Percentiles rank a stretch among this genome's conserved stretches.
Evolutionary conservation across 2,888 invertebrate genomes (phyloP).

Genomic region (Eupithecia subumbrata): DNA sequence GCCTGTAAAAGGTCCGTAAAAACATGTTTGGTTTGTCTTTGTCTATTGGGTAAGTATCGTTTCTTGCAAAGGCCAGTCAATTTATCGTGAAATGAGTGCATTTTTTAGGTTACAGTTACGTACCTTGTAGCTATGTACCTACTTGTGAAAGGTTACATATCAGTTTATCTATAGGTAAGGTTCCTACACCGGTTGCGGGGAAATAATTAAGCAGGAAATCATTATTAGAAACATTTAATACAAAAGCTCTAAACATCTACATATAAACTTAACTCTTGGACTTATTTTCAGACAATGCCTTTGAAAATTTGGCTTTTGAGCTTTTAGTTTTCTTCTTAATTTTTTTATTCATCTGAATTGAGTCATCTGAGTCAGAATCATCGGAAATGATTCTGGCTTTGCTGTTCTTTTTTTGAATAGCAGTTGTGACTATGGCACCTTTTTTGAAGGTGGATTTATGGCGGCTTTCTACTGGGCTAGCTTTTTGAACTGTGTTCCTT

Average conservation of each 20-base stretch:
- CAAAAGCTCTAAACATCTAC: slow-evolving; percentile 27
- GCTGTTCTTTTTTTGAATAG: slow-evolving; percentile 74
- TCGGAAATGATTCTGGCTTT: slow-evolving; percentile 62
- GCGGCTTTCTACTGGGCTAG: slow-evolving; percentile 55
- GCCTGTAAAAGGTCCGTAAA: not conserved
- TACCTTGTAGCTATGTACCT: not conserved
- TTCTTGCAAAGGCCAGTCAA: not conserved
- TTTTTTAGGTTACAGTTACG: not conserved
- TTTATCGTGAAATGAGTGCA: not conserved
- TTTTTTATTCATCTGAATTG: slow-evolving; percentile 69
- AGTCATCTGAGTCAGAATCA: slow-evolving; percentile 77
- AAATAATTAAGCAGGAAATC: not conserved
- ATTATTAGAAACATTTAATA: slow-evolving; percentile 36
- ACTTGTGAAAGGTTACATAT: not conserved
- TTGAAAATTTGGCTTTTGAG: slow-evolving; percentile 63
- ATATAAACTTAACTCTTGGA: slow-evolving; percentile 52
- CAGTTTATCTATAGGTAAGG: not conserved
- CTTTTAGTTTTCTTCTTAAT: slow-evolving; percentile 77
- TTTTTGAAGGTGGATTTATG: slow-evolving; percentile 83
- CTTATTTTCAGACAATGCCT: slow-evolving; percentile 64
- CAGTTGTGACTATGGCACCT: slow-evolving; percentile 84
- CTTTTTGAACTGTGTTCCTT: slow-evolving; percentile 63
- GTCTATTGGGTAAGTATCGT: not conserved
- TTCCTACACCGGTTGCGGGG: not conserved
- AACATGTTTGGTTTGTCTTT: not conserved